phyloP scores from a whole-genome alignment of 2,888 invertebrate species.

The Bombylius major region DNA sequence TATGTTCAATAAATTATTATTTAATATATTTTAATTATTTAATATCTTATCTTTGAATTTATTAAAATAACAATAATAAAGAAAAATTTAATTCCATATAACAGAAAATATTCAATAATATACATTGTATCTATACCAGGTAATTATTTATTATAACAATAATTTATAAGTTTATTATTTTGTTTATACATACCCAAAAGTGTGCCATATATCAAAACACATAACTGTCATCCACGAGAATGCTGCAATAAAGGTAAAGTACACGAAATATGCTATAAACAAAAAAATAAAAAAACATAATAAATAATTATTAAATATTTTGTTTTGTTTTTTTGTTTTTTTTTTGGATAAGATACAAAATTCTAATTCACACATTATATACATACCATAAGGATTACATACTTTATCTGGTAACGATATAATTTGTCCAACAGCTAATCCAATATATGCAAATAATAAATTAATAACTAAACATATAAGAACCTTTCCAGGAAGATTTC shows the following conservation, averaged over 20 bases:
- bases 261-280: slow-evolving; percentile 47
- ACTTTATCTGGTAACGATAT: slow-evolving; percentile 31
- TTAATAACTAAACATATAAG: slow-evolving; percentile 56
- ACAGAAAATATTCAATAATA: no score
- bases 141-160: no score
- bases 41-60: no score
- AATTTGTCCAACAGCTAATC: slow-evolving; percentile 46
- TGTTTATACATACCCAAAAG: slow-evolving; percentile 52
- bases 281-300: slow-evolving; percentile 2
- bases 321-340: neutral
- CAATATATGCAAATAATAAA: slow-evolving; percentile 51
- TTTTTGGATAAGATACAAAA: neutral
- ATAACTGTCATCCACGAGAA: slow-evolving; percentile 69
- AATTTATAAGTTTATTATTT: no score
- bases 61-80: no score
- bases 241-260: slow-evolving; percentile 55
- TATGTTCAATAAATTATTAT: no score
- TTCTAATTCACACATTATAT: no score
- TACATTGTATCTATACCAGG: no score
- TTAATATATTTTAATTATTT: no score
- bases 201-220: slow-evolving; percentile 74
- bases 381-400: slow-evolving; percentile 44
- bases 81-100: no score
- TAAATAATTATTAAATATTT: neutral
- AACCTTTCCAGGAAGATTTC: slow-evolving; percentile 61